These are phyloP conservation scores for Eretmochelys imbricata DNA, from an alignment of 2,113 vertebrate species.

Conservation along the genomic window DNA sequence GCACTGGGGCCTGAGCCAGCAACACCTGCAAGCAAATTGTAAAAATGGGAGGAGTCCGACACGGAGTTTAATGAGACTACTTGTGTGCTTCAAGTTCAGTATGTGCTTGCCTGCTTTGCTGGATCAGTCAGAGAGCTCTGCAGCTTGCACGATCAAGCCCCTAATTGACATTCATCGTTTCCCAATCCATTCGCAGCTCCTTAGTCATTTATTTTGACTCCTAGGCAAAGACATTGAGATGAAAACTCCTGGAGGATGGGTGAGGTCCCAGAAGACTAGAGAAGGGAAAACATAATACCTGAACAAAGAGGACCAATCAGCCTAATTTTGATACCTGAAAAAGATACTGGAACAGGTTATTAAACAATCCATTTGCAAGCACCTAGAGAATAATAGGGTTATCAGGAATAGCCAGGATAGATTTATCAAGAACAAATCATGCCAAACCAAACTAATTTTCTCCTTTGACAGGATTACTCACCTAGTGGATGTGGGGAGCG, in stretches of 20 bases:
- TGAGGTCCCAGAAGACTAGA: not conserved
- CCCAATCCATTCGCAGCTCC: not conserved
- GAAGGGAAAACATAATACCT: not conserved
- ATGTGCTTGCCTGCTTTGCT: not conserved
- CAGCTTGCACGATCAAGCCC: not conserved
- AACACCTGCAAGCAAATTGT: not conserved
- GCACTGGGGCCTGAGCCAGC: not conserved
- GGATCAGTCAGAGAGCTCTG: not conserved
- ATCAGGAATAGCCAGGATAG: not conserved
- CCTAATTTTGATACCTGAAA: not conserved
- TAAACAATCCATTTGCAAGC: not conserved
- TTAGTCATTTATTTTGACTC: not conserved
- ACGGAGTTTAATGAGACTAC: fast-evolving
- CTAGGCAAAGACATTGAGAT: not conserved
- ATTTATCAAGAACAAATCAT: not conserved
- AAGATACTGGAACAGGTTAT: not conserved
- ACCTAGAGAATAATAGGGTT: not conserved
- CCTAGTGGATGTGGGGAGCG: no score
- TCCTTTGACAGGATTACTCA: no score
- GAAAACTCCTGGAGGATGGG: not conserved
- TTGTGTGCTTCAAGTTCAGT: fast-evolving
- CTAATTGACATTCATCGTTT: not conserved
- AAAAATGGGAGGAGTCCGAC: fast-evolving
- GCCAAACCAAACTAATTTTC: not conserved
- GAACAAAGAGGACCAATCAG: not conserved